Conservation (phyloP, 2,888 invertebrate species). For the Poecilus cupreus region DNA sequence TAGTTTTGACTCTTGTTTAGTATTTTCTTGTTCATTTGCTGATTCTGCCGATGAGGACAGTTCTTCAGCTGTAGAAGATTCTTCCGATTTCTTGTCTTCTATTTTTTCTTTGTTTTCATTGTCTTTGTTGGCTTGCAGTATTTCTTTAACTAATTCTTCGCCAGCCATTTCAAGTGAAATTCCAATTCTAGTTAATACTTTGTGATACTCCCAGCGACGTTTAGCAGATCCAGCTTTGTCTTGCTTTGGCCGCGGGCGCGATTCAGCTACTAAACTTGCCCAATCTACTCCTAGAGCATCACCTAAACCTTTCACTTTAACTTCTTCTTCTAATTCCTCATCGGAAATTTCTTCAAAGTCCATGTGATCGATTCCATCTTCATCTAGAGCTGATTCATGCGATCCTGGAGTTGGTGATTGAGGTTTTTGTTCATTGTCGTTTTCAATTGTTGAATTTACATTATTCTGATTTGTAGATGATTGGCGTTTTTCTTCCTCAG, state of each 20-base stretch:
- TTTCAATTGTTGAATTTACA: constrained; percentile 62
- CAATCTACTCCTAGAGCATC: constrained; percentile 97
- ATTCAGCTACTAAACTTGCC: constrained; percentile 91
- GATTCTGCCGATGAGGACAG: constrained; percentile 36
- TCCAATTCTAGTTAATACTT: constrained; percentile 86
- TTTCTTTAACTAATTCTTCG: constrained; percentile 74
- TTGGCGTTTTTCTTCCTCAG: constrained; percentile 65
- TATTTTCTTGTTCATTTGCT: constrained; percentile 57
- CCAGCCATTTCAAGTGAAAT: constrained; percentile 88
- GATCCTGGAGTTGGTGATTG: constrained; percentile 66
- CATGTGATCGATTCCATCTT: constrained; percentile 83
- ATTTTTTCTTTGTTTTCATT: constrained; percentile 66
- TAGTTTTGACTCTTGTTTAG: constrained; percentile 60
- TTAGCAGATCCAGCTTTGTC: constrained; percentile 77
- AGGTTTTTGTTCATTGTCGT: constrained; percentile 65
- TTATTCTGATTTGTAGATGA: constrained; percentile 65
- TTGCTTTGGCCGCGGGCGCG: constrained; percentile 74
- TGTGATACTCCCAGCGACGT: constrained; percentile 87
- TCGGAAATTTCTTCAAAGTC: constrained; percentile 94
- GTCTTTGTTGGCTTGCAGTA: constrained; percentile 70
- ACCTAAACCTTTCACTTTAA: constrained; percentile 83
- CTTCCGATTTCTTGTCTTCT: constrained; percentile 63
- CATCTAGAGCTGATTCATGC: constrained; percentile 74
- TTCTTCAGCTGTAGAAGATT: constrained; percentile 51
- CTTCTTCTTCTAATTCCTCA: constrained; percentile 90